phyloP scores from a whole-genome alignment of 2,797 vertebrate genomes.

The Micropoecilia bifurca region DNA sequence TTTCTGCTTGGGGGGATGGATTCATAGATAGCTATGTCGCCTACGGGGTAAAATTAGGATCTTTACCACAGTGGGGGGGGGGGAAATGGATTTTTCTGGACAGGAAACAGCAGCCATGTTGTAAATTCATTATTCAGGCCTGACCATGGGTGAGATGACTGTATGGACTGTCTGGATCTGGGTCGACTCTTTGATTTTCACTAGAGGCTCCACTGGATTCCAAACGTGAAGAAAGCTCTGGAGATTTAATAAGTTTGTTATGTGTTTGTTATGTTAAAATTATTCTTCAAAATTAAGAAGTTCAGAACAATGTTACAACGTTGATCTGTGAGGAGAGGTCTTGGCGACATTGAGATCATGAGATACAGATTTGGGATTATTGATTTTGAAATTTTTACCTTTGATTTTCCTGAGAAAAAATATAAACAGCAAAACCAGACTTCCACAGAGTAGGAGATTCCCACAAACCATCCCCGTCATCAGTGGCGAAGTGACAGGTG shows the following conservation, averaged over 20 bases:
- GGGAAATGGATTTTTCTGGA: background rate
- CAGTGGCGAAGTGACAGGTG: background rate
- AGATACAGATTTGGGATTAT: background rate
- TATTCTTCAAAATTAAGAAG: background rate
- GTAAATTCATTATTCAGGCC: background rate
- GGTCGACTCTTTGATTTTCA: background rate
- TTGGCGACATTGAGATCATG: background rate
- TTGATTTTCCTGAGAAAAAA: background rate
- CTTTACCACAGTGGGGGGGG: background rate
- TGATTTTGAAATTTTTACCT: background rate
- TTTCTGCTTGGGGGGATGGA: background rate
- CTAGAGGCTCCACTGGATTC: background rate
- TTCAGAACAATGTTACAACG: background rate
- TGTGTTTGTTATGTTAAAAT: background rate
- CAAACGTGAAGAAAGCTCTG: background rate
- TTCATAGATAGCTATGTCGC: background rate
- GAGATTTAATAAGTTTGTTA: too few species aligned
- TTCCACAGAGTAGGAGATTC: background rate
- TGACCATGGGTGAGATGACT: background rate
- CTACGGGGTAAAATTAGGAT: background rate
- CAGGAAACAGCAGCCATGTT: background rate
- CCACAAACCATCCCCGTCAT: background rate
- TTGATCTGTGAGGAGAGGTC: background rate
- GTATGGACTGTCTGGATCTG: background rate
- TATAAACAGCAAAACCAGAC: background rate